phyloP scores from a whole-genome alignment of 2,888 invertebrate genomes.

The Andrena haemorrhoa region DNA sequence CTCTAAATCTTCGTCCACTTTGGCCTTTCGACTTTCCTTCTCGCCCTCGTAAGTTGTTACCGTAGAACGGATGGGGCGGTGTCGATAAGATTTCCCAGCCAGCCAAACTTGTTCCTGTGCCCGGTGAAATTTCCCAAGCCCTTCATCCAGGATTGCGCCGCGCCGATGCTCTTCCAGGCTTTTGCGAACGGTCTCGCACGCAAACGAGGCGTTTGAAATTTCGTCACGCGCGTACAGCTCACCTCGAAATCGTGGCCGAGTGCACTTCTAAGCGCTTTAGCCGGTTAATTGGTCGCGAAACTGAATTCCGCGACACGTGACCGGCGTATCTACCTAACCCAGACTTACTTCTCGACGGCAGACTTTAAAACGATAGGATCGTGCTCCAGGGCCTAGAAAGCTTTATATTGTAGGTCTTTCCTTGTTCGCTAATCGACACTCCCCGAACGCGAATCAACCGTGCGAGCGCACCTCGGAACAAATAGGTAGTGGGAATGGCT shows the following conservation, averaged over 20 bases:
- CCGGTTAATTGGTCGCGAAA: conserved; percentile 60
- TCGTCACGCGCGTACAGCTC: conserved; percentile 36
- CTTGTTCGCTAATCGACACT: neutral
- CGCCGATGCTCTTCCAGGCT: conserved; percentile 11
- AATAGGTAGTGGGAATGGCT: conserved; percentile 1
- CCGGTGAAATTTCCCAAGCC: conserved; percentile 30
- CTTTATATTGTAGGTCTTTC: neutral
- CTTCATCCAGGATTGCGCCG: conserved; percentile 6
- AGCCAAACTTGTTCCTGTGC: conserved; percentile 23
- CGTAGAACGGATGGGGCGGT: conserved; percentile 13
- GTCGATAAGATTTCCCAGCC: conserved; percentile 55
- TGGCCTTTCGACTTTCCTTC: conserved; percentile 50
- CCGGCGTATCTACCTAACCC: neutral
- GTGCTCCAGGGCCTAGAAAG: neutral
- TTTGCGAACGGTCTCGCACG: no score
- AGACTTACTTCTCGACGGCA: neutral
- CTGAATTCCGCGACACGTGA: conserved; percentile 47
- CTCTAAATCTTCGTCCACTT: conserved; percentile 63
- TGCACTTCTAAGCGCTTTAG: conserved; percentile 39
- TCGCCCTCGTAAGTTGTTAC: conserved; percentile 26
- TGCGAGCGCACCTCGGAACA: neutral
- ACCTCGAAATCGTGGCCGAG: conserved; percentile 14
- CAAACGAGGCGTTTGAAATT: conserved; percentile 32
- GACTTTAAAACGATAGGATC: neutral
- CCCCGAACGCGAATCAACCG: neutral